Conservation (phyloP, 2,888 invertebrate species). For the Napeogenes inachia region DNA sequence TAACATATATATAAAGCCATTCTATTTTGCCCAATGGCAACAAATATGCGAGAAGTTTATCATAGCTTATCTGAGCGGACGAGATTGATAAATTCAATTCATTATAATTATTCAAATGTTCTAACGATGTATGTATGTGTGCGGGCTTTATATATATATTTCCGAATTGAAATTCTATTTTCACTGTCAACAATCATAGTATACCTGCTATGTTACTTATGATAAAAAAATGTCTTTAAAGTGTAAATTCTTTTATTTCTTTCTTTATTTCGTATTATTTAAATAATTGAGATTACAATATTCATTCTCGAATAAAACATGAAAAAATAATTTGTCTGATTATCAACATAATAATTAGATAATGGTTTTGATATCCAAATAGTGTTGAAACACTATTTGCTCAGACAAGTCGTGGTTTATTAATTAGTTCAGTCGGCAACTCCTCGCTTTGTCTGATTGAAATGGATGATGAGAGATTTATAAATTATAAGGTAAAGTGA, state of each 20-base stretch:
- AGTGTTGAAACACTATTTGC: conserved; percentile 42
- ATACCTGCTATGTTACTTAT: not conserved
- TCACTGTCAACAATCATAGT: not conserved
- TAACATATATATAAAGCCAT: conserved; percentile 1
- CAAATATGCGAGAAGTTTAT: conserved; percentile 2
- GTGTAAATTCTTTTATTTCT: no score
- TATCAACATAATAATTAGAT: conserved; percentile 22
- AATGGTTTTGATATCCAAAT: conserved; percentile 22
- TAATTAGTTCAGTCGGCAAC: conserved; percentile 53
- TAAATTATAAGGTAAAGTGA: no score
- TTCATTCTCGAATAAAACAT: not conserved
- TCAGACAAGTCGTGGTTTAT: conserved; percentile 58
- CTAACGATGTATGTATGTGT: not conserved
- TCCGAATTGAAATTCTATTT: not conserved
- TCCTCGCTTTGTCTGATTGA: conserved; percentile 47
- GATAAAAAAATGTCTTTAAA: not conserved
- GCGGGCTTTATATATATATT: not conserved
- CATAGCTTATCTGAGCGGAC: conserved; percentile 1
- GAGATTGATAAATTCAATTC: not conserved
- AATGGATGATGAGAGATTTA: conserved; percentile 14
- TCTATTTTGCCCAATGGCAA: conserved; percentile 2
- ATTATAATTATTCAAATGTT: conserved; percentile 2
- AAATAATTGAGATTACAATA: not conserved
- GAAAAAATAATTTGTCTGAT: not conserved
- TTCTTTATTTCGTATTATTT: no score